phyloP scores from a whole-genome alignment of 2,113 vertebrate genomes.

The Asarcornis scutulata region DNA sequence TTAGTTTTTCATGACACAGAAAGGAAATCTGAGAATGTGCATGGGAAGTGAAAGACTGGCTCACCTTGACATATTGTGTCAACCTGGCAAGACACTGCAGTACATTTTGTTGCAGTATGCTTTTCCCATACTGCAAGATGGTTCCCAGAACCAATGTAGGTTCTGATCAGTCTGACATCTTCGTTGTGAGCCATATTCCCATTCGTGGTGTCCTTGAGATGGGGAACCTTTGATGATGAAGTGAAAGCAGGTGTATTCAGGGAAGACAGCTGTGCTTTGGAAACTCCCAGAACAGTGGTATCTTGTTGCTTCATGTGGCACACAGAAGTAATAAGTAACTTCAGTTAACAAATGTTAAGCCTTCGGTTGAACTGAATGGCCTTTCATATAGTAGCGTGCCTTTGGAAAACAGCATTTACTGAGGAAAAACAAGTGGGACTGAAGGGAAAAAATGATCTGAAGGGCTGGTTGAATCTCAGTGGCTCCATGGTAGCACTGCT shows the following conservation, averaged over 20 bases:
- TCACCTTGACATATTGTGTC: not conserved
- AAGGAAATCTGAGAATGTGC: not conserved
- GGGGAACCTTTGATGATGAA: not conserved
- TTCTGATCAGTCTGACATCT: not conserved
- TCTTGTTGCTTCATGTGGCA: not conserved
- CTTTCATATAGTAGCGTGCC: not conserved
- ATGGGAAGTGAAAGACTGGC: not conserved
- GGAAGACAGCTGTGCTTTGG: no score
- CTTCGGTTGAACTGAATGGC: not conserved
- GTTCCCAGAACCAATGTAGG: not conserved
- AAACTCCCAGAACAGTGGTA: not conserved
- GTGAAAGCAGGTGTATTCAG: not conserved
- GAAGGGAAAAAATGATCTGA: not conserved
- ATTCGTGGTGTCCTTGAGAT: not conserved
- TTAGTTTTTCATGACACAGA: not conserved
- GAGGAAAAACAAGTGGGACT: not conserved
- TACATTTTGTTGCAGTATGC: not conserved
- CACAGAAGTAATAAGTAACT: not conserved
- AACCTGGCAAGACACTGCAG: not conserved
- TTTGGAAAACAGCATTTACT: not conserved
- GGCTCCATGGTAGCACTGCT: not conserved
- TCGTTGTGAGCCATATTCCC: accelerated
- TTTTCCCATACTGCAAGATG: not conserved
- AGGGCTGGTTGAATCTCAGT: not conserved
- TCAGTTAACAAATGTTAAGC: not conserved